Percentiles rank a stretch among this genome's conserved stretches.
Evolutionary conservation across 2,888 invertebrate species (phyloP).

Genomic region (Panopea generosa): DNA sequence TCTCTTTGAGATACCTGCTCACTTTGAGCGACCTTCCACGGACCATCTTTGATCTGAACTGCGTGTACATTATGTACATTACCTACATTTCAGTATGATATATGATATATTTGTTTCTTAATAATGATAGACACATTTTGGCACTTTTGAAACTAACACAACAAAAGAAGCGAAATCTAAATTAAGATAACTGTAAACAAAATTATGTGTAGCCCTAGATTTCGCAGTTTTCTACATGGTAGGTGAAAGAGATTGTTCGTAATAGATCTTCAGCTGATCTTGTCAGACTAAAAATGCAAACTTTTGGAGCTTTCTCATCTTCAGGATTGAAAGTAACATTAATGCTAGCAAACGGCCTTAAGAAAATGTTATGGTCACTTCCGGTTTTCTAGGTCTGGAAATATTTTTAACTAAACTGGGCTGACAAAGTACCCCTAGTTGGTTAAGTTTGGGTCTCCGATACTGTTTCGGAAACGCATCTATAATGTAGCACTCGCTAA

Average conservation of each 20-base stretch:
- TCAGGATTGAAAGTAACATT: conserved; percentile 67
- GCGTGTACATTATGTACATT: too few species aligned
- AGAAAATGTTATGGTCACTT: conserved; percentile 73
- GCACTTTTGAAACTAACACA: too few species aligned
- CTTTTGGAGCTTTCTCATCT: conserved; percentile 66
- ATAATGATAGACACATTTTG: too few species aligned
- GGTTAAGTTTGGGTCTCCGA: conserved; percentile 44
- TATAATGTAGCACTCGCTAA: conserved; percentile 62
- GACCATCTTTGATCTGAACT: too few species aligned
- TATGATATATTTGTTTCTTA: too few species aligned
- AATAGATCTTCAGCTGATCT: conserved; percentile 69
- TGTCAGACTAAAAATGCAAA: conserved; percentile 72
- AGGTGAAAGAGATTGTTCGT: conserved; percentile 54
- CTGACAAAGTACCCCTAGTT: conserved; percentile 50
- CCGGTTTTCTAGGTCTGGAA: conserved; percentile 60
- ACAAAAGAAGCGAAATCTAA: too few species aligned
- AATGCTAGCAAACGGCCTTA: conserved; percentile 75
- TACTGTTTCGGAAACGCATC: conserved; percentile 62
- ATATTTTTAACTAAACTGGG: conserved; percentile 31
- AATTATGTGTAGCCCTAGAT: too few species aligned
- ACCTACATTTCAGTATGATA: too few species aligned
- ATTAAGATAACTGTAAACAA: too few species aligned
- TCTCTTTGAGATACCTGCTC: too few species aligned
- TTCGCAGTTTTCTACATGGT: conserved; percentile 45
- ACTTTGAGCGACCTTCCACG: too few species aligned